Base-by-base conservation (phyloP, 2,888 invertebrate genomes). In the Lasiommata megera region DNA sequence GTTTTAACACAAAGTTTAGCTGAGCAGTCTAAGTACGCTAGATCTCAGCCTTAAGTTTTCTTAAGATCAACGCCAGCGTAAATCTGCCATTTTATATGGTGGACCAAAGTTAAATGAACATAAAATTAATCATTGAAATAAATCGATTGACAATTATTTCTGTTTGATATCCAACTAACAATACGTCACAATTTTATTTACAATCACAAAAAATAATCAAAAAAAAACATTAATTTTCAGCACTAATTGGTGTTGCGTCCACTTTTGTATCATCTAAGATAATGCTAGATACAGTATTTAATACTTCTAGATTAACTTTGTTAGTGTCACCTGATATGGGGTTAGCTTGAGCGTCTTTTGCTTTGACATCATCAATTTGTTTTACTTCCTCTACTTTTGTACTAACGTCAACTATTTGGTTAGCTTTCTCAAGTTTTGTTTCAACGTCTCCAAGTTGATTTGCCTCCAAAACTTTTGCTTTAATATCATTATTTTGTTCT, bases 251-350 rank as follows among this genome's bases (percentile, higher is more conserved):
- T 29, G 38, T 36, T 29, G 16, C 40, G 6, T 16, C 51, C 28
- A 29, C 29, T 11, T 38, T 51, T 23, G 36, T 14, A 18, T 18
- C 14, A 37, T 37, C 36, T 23, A 18, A 8, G 23, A 23, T 29
- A 40, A 38, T 29, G 29, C 38, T 29, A 29, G 28, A 28, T 29
- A 44, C 29, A 3, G n/a, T 31, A 11, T 53, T 48, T 54, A 54
- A 44, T 40, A 36, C 31, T 47, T 40, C 36, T 43, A 34, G 8
- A n/a, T 40, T 18, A 18, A 8, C 18, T 17, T 52, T 52, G n/a
- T 41, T 12, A 8, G 5, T 16, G n/a, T 31, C 34, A 16, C 17
- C 16, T 40, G 51, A 29, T 47, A 46, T 12, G 29, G 17, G 17
- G 29, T 47, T 54, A 37, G 23, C 47, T 37, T 36, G 11, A 40